Base-by-base conservation (phyloP, 2,113 vertebrate genomes). In the Daboia siamensis region DNA sequence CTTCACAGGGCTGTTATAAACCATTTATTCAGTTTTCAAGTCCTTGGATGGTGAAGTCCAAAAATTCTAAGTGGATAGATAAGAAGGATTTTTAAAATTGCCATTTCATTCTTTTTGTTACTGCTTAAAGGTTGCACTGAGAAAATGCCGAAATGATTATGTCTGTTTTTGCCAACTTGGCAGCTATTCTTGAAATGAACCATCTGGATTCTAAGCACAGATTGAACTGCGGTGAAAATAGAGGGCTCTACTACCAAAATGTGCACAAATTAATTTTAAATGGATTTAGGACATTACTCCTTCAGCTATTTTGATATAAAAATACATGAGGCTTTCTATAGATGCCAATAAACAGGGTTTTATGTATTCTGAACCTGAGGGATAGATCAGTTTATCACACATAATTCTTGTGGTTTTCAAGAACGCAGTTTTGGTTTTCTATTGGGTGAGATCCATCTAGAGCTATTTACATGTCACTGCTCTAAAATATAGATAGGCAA, bases 131-230 rank as follows among this genome's bases (percentile, higher is more conserved):
- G 23, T 89, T 89, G 2, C 59, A 0, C 15, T 33, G 74, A 94
- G 5, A 94, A 96, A 94, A 15, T 2, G 0, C 20, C 89, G 6
- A 84, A 48, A 91, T 52, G 0, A 0, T 1, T 44, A 87, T 89
- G 89, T 21, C 3, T 86, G 26, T 90, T 85, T 90, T 54, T 87
- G 17, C 7, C 26, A 93, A 69, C 1, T 90, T 91, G 15, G n/a
- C 54, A 46, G 92, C 64, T 29, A 90, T 93, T 94, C 64, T 88
- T 92, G 3, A 96, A 94, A 54, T 91, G 44, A 91, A 91, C 4
- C 4, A 20, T 29, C 80, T 85, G 10, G 55, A 91, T 46, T 56
- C 48, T 24, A 91, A 24, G 51, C 0, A 84, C 87, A 95, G 91
- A 91, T 26, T 0, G 0, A 92, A 48, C 57, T 90, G 39, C 1